Evolutionary conservation across 1,140 invertebrate genomes (phyloP).

Genomic region (Diabrotica undecimpunctata): DNA sequence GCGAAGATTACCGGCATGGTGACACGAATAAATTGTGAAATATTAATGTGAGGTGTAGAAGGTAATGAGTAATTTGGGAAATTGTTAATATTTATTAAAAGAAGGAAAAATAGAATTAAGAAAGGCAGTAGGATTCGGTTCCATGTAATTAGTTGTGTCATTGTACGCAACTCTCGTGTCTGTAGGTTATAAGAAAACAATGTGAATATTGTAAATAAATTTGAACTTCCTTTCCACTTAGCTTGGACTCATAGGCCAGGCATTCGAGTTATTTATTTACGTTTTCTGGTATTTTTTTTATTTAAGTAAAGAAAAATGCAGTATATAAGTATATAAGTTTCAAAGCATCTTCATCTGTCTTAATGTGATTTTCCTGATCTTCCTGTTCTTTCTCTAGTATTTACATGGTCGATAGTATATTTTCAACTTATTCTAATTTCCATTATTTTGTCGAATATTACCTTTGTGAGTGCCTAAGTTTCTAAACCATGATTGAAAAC

Average conservation of each 20-base stretch:
- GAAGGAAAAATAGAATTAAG: constrained; percentile 12
- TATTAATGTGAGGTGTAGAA: not conserved
- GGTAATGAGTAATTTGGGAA: not conserved
- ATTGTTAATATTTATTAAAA: constrained; percentile 7
- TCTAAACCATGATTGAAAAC: no score
- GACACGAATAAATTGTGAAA: not conserved
- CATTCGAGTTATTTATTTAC: not conserved
- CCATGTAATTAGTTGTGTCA: constrained; percentile 11
- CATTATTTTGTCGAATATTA: no score
- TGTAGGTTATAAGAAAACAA: constrained; percentile 7
- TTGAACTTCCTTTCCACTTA: constrained; percentile 11
- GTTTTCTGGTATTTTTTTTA: no score
- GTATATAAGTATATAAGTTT: no score
- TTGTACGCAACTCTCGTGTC: constrained; percentile 15
- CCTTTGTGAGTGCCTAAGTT: no score
- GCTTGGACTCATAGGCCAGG: constrained; percentile 7
- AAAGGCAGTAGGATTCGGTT: constrained; percentile 4
- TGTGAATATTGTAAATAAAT: constrained; percentile 6
- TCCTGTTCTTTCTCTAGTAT: no score
- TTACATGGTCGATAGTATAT: no score
- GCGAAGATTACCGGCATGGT: not conserved
- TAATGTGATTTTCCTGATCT: no score
- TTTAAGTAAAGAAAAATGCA: no score
- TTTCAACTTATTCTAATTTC: no score
- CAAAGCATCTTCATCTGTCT: no score